phyloP scores from a whole-genome alignment of 2,888 invertebrate species.

The Leucania comma region DNA sequence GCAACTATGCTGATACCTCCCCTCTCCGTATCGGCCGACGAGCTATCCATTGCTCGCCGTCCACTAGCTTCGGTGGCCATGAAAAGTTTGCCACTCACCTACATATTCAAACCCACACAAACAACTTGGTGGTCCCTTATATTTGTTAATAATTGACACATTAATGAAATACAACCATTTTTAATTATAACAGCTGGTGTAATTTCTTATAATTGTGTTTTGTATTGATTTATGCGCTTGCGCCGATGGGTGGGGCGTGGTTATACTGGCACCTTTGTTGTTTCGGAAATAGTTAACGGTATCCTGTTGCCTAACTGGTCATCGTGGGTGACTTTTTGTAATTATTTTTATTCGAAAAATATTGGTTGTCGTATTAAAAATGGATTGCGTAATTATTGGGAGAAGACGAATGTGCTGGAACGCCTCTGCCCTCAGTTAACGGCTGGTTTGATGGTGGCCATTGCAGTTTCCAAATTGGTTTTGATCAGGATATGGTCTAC shows the following conservation, averaged over 20 bases:
- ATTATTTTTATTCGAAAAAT: constrained; percentile 45
- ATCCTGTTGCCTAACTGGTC: constrained; percentile 49
- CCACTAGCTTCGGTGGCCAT: too few relatives aligned
- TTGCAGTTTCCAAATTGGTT: not conserved
- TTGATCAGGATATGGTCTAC: too few relatives aligned
- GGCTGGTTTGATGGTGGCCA: not conserved
- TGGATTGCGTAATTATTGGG: constrained; percentile 30
- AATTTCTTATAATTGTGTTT: constrained; percentile 86
- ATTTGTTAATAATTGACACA: constrained; percentile 85
- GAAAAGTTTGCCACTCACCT: not conserved
- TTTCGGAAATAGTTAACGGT: constrained; percentile 78
- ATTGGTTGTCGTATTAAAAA: constrained; percentile 46
- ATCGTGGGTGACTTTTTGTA: constrained; percentile 49
- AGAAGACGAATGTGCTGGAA: constrained; percentile 5
- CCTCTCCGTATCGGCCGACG: too few relatives aligned
- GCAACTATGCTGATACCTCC: too few relatives aligned
- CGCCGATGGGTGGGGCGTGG: constrained; percentile 74
- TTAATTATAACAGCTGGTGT: constrained; percentile 82
- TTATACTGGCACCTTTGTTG: constrained; percentile 81
- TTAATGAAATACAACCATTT: constrained; percentile 80
- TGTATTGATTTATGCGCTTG: constrained; percentile 83
- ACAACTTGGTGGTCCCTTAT: constrained; percentile 81
- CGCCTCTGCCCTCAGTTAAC: constrained; percentile 1
- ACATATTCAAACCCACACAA: constrained; percentile 5
- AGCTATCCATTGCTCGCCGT: too few relatives aligned